Percentiles rank a stretch among this genome's conserved stretches.
These are phyloP conservation scores for Chaenodraco wilsoni DNA, from an alignment of 2,797 vertebrate species.

Conservation along the genomic window DNA sequence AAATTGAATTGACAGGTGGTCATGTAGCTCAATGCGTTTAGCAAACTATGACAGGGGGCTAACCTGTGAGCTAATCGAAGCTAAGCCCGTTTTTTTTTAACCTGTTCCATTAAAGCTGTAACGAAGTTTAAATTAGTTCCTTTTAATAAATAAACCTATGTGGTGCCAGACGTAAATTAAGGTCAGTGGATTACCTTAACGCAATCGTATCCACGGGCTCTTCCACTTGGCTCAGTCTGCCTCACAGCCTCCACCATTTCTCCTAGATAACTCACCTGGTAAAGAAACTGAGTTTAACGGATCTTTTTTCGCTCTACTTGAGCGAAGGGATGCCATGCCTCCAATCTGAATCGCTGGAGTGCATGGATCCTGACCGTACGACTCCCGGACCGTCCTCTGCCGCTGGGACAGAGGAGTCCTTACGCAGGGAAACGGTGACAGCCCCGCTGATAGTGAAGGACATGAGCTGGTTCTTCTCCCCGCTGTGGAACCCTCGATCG, in stretches of 20 bases:
- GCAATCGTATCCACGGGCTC: conserved; percentile 27
- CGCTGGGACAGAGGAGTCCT: not conserved
- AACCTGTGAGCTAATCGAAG: not conserved
- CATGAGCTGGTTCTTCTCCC: conserved; percentile 69
- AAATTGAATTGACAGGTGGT: not conserved
- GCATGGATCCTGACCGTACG: conserved; percentile 34
- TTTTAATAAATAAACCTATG: conserved; percentile 28
- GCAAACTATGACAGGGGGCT: not conserved
- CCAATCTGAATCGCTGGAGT: conserved; percentile 29
- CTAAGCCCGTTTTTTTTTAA: not conserved
- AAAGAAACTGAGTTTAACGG: conserved; percentile 38
- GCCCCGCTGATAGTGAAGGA: conserved; percentile 16
- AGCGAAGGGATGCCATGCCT: conserved; percentile 59
- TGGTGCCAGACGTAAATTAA: conserved; percentile 39
- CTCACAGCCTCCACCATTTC: conserved; percentile 6
- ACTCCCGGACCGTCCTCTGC: conserved; percentile 5
- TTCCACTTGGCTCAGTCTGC: conserved; percentile 5
- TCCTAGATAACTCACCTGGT: not conserved
- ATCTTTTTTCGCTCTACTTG: conserved; percentile 50
- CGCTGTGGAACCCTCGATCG: conserved; percentile 61
- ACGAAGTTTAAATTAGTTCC: conserved; percentile 27
- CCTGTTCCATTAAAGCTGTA: conserved; percentile 9
- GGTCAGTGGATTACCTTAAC: conserved; percentile 58
- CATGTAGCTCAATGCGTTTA: not conserved
- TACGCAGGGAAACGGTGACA: not conserved